These are phyloP conservation scores for Xanthia icteritia DNA, from an alignment of 2,888 invertebrate genomes.

Conservation along the genomic window DNA sequence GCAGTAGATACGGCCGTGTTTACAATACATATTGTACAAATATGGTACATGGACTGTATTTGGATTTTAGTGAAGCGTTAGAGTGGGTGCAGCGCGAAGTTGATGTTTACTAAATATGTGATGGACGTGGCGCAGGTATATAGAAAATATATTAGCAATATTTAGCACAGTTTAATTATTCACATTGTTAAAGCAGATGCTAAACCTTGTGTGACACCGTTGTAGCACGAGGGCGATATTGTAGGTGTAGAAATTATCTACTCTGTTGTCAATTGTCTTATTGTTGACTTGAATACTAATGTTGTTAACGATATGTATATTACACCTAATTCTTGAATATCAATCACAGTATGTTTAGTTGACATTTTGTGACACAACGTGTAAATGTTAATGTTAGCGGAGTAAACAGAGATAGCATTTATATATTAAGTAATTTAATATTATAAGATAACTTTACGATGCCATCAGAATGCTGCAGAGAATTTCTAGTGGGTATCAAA, in stretches of 20 bases:
- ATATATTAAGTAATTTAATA: slow-evolving; percentile 39
- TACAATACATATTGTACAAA: slow-evolving; percentile 64
- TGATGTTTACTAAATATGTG: slow-evolving; percentile 59
- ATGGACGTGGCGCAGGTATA: slow-evolving; percentile 25
- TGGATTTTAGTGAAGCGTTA: slow-evolving; percentile 56
- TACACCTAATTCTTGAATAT: slow-evolving; percentile 23
- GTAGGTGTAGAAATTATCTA: slow-evolving; percentile 3
- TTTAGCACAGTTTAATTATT: slow-evolving; percentile 20
- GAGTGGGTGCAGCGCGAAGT: slow-evolving; percentile 45
- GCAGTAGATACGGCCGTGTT: slow-evolving; percentile 69
- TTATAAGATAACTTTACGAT: slow-evolving; percentile 29
- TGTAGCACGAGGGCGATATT: slow-evolving; percentile 8
- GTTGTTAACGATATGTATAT: slow-evolving; percentile 38
- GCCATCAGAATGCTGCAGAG: slow-evolving; percentile 21
- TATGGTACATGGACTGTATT: slow-evolving; percentile 57
- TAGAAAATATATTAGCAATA: slow-evolving; percentile 30
- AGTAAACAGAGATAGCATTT: slow-evolving; percentile 41
- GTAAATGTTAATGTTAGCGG: slow-evolving; percentile 46
- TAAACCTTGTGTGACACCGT: slow-evolving; percentile 18
- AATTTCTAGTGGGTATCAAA: slow-evolving; percentile 19
- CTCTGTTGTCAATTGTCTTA: not conserved
- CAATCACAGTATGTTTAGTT: slow-evolving; percentile 38
- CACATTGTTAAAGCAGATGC: slow-evolving; percentile 15
- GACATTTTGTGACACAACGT: slow-evolving; percentile 43
- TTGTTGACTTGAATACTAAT: slow-evolving; percentile 26